A percentile compares a stretch with the other conserved stretches of the same genome.
phyloP scores from a whole-genome alignment of 2,113 vertebrate genomes.

The Ariopsis seemanni region DNA sequence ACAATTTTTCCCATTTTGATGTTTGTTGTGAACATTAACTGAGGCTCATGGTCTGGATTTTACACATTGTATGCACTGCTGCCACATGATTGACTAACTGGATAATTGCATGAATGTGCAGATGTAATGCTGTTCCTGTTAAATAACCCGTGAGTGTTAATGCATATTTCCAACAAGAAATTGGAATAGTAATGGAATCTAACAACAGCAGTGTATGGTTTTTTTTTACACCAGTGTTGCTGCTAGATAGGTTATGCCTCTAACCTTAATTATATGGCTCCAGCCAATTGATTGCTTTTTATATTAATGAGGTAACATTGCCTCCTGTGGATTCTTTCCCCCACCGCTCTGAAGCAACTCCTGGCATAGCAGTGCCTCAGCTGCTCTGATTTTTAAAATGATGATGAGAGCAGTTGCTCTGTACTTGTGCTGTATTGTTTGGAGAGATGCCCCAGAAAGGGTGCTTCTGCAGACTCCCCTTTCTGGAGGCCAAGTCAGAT shows the following conservation, averaged over 20 bases:
- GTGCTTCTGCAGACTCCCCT: constrained; percentile 13
- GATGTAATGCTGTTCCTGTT: background rate
- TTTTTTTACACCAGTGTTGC: background rate
- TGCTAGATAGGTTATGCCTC: background rate
- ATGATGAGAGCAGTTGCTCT: constrained; percentile 30
- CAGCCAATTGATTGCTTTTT: background rate
- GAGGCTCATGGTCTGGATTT: background rate
- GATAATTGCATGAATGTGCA: background rate
- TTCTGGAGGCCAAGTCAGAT: background rate
- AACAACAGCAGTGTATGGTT: background rate
- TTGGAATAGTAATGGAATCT: background rate
- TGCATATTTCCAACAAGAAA: background rate
- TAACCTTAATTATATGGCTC: background rate
- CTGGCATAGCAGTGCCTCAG: background rate
- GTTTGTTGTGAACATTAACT: background rate
- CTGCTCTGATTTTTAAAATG: constrained; percentile 20
- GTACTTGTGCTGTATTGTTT: constrained; percentile 37
- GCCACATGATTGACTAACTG: background rate
- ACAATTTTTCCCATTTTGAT: background rate
- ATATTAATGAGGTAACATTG: constrained; percentile 16
- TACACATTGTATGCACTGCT: background rate
- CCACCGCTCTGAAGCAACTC: background rate
- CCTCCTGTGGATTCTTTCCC: constrained; percentile 4
- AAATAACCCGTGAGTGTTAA: background rate
- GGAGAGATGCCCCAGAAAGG: constrained; percentile 27